Conservation (phyloP, 2,113 vertebrate species). For the Lycaon pictus region DNA sequence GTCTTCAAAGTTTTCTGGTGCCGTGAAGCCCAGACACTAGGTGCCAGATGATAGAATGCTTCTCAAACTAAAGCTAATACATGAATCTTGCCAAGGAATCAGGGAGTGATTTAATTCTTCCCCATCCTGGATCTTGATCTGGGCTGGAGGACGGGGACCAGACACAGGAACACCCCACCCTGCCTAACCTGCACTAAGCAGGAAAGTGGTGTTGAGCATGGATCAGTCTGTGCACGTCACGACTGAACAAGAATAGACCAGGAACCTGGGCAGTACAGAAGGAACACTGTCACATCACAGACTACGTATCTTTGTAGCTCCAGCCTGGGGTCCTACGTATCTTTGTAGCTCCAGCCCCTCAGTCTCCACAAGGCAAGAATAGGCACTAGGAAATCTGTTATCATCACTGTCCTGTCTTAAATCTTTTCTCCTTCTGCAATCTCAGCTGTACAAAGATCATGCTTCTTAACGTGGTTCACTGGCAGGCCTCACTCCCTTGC, state of each 20-base stretch:
- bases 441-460: background rate
- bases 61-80: background rate
- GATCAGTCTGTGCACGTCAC: background rate
- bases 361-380: background rate
- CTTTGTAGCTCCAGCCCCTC: background rate
- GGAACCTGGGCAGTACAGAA: background rate
- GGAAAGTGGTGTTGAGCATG: background rate
- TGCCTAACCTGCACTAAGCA: background rate
- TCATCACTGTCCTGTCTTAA: background rate
- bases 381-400: background rate
- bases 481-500: background rate
- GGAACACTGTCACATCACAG: background rate
- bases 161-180: background rate
- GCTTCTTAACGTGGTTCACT: background rate
- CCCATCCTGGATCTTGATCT: background rate
- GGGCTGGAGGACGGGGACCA: background rate
- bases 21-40: background rate
- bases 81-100: background rate
- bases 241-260: background rate
- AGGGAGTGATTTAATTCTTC: background rate
- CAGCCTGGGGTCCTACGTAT: accelerated
- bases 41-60: background rate
- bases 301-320: background rate
- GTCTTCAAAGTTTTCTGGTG: background rate
- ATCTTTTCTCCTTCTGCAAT: background rate